Conservation (phyloP, 2,888 invertebrate genomes). For the Lycia hirtaria region DNA sequence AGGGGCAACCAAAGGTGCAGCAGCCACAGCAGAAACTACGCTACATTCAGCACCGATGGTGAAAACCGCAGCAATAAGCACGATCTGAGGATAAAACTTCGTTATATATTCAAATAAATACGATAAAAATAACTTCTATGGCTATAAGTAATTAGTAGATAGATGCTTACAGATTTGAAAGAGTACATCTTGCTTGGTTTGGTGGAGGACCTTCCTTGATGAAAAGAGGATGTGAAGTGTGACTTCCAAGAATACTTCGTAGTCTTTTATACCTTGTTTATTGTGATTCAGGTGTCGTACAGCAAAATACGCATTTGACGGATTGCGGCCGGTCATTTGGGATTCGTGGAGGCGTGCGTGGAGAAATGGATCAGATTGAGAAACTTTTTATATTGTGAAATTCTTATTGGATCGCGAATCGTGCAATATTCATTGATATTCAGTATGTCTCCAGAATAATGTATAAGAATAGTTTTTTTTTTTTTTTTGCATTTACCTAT, state of each 20-base stretch:
- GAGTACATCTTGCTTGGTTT: slow-evolving; percentile 79
- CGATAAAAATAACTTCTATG: neutral
- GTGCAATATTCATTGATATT: slow-evolving; percentile 42
- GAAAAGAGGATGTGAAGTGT: slow-evolving; percentile 77
- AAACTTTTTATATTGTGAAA: slow-evolving; percentile 71
- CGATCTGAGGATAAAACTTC: slow-evolving; percentile 59
- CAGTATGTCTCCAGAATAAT: slow-evolving; percentile 24
- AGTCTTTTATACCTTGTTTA: slow-evolving; percentile 77
- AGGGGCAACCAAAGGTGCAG: slow-evolving; percentile 79
- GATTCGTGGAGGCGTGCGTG: slow-evolving; percentile 72
- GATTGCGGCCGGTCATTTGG: slow-evolving; percentile 76
- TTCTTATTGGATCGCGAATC: slow-evolving; percentile 49
- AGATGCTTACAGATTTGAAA: slow-evolving; percentile 77
- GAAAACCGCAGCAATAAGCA: slow-evolving; percentile 72
- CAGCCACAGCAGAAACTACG: slow-evolving; percentile 58
- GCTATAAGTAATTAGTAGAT: slow-evolving; percentile 1
- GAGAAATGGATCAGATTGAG: slow-evolving; percentile 82
- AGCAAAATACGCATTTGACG: slow-evolving; percentile 73
- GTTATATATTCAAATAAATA: neutral
- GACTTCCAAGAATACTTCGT: slow-evolving; percentile 61
- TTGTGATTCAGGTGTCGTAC: slow-evolving; percentile 78
- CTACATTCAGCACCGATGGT: slow-evolving; percentile 69
- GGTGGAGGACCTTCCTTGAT: slow-evolving; percentile 74
- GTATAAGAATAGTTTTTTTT: slow-evolving; percentile 13
- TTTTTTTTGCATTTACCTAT: slow-evolving; percentile 3